Percentiles rank a stretch among this genome's conserved stretches.
These are phyloP conservation scores for Centrocercus urophasianus DNA, from an alignment of 2,113 vertebrate genomes.

Conservation along the genomic window DNA sequence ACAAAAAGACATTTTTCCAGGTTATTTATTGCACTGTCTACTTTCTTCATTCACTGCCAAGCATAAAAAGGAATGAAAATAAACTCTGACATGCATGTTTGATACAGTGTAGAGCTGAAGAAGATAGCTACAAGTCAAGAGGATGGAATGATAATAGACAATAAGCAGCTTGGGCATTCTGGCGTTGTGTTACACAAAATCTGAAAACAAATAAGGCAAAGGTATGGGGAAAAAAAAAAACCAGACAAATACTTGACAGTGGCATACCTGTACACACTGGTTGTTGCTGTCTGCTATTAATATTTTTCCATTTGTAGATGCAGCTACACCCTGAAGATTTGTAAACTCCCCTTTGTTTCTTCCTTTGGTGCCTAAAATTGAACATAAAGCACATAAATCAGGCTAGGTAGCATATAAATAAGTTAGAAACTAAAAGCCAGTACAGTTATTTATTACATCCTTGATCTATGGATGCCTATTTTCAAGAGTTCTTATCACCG, in stretches of 20 bases:
- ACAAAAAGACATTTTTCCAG: background rate
- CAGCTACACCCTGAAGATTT: conserved; percentile 96
- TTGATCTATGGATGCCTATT: background rate
- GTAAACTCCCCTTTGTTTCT: conserved; percentile 99
- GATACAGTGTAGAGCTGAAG: background rate
- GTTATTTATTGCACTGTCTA: background rate
- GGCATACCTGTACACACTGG: conserved; percentile 96
- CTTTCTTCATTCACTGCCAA: background rate
- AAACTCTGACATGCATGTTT: background rate
- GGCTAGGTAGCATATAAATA: conserved; percentile 8
- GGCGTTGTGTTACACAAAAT: background rate
- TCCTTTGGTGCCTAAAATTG: conserved; percentile 92
- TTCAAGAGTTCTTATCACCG: background rate
- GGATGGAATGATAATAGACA: background rate
- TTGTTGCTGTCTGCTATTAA: conserved; percentile 99
- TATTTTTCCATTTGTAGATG: conserved; percentile 90
- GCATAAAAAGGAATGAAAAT: background rate
- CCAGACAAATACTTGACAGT: background rate
- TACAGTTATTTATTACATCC: background rate
- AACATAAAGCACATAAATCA: conserved; percentile 42
- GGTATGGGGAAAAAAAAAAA: background rate
- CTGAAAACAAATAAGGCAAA: background rate
- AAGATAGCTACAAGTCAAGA: background rate
- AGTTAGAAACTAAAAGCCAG: background rate
- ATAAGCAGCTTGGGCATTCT: background rate